Evolutionary conservation across 2,888 invertebrate species (phyloP).

Genomic region (Drosophila mayaguana): DNA sequence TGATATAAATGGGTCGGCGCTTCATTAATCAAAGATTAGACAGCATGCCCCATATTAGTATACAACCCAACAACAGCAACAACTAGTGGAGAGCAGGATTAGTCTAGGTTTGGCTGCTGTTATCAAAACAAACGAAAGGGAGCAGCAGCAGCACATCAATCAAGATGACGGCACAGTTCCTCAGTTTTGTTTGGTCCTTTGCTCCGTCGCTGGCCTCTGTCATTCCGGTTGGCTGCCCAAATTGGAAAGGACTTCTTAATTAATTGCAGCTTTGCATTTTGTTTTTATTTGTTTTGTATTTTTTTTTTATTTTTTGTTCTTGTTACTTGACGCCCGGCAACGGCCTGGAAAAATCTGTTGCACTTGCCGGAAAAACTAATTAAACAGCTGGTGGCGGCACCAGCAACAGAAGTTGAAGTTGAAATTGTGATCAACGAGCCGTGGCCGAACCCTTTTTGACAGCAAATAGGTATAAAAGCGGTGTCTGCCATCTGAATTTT

Average conservation of each 20-base stretch:
- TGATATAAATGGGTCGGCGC: slow-evolving; percentile 24
- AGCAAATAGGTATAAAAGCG: slow-evolving; percentile 8
- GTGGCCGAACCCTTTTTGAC: slow-evolving; percentile 52
- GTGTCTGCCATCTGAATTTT: slow-evolving; percentile 43
- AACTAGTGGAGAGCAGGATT: background rate
- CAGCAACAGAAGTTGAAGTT: slow-evolving; percentile 31
- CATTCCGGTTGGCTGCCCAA: slow-evolving; percentile 30
- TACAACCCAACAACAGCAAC: slow-evolving; percentile 13
- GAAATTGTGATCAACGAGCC: slow-evolving; percentile 45
- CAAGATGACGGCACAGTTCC: slow-evolving; percentile 51
- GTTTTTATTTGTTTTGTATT: slow-evolving; percentile 43
- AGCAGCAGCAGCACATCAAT: slow-evolving; percentile 54
- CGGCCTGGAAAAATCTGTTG: slow-evolving; percentile 54
- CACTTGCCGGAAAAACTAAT: slow-evolving; percentile 64
- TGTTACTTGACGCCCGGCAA: slow-evolving; percentile 25
- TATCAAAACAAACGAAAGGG: slow-evolving; percentile 45
- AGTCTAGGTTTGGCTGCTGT: slow-evolving; percentile 35
- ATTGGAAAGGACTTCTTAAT: slow-evolving; percentile 57
- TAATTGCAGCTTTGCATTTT: slow-evolving; percentile 56
- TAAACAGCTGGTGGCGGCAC: slow-evolving; percentile 53
- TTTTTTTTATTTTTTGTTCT: background rate
- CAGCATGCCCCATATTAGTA: slow-evolving; percentile 21
- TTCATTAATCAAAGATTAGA: slow-evolving; percentile 56
- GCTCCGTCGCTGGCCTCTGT: slow-evolving; percentile 7
- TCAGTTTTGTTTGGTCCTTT: slow-evolving; percentile 13